Evolutionary conservation across 2,888 invertebrate genomes (phyloP).

Genomic region (Drosophila peninsularis): DNA sequence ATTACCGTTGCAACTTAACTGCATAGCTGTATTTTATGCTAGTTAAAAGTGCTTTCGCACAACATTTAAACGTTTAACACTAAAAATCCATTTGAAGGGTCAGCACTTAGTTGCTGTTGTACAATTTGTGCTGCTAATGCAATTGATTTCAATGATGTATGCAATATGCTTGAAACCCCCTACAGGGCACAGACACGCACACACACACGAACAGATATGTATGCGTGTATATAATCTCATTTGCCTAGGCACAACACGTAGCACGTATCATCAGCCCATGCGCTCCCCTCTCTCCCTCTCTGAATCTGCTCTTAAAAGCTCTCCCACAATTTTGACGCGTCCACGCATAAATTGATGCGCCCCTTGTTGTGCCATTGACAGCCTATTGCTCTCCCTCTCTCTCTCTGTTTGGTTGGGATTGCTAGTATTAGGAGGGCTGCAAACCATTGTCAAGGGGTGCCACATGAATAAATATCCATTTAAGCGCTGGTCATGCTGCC

Average conservation of each 20-base stretch:
- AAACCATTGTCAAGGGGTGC: conserved; percentile 19
- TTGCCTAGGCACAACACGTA: conserved; percentile 5
- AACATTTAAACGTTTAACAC: neutral
- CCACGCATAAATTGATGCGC: conserved; percentile 56
- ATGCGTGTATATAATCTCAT: conserved; percentile 1
- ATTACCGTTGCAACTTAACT: too few relatives aligned
- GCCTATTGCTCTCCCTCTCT: neutral
- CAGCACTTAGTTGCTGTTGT: neutral
- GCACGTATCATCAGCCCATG: neutral
- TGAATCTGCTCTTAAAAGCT: conserved; percentile 7
- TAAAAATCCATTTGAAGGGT: neutral
- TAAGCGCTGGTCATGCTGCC: conserved; percentile 37
- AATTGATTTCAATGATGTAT: conserved; percentile 55
- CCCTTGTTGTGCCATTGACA: conserved; percentile 10
- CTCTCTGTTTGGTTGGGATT: neutral
- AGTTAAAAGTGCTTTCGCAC: neutral
- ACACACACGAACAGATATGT: neutral
- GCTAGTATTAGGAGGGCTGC: conserved; percentile 10
- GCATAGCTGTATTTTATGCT: neutral
- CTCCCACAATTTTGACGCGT: conserved; percentile 42
- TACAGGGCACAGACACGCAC: neutral
- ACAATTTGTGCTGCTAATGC: conserved; percentile 38
- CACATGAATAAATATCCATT: conserved; percentile 37
- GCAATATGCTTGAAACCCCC: conserved; percentile 15
- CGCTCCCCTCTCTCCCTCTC: too few relatives aligned